Conservation (phyloP, 2,888 invertebrate genomes). For the Slavum lentiscoides region DNA sequence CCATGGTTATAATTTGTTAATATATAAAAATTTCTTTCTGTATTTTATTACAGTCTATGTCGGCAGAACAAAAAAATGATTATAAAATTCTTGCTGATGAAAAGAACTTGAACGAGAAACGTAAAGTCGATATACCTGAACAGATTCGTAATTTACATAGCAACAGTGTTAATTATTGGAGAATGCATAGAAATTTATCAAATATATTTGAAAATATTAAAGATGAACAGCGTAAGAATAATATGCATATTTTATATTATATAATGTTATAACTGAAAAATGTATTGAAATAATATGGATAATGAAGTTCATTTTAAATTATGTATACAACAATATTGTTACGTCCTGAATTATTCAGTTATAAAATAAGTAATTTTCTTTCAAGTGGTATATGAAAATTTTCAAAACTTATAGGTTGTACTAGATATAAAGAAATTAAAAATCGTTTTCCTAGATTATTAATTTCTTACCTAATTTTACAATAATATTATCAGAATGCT, state of each 20-base stretch:
- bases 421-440: too few relatives aligned
- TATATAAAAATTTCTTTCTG: neutral
- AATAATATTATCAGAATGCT: too few relatives aligned
- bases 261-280: too few relatives aligned
- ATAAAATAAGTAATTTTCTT: too few relatives aligned
- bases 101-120: neutral
- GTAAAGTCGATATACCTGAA: neutral
- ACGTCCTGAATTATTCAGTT: too few relatives aligned
- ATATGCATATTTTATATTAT: neutral
- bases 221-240: constrained; percentile 4
- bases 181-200: neutral
- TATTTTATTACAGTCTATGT: constrained; percentile 12
- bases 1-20: too few relatives aligned
- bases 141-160: neutral
- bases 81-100: constrained; percentile 7
- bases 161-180: neutral
- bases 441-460: too few relatives aligned
- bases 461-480: too few relatives aligned
- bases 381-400: too few relatives aligned
- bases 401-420: too few relatives aligned
- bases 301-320: neutral
- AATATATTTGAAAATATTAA: constrained; percentile 8
- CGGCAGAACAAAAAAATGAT: neutral
- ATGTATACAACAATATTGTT: neutral
- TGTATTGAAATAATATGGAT: too few relatives aligned